phyloP scores from a whole-genome alignment of 53 echinoderm and acorn worm species.

The Patiria pectinifera region DNA sequence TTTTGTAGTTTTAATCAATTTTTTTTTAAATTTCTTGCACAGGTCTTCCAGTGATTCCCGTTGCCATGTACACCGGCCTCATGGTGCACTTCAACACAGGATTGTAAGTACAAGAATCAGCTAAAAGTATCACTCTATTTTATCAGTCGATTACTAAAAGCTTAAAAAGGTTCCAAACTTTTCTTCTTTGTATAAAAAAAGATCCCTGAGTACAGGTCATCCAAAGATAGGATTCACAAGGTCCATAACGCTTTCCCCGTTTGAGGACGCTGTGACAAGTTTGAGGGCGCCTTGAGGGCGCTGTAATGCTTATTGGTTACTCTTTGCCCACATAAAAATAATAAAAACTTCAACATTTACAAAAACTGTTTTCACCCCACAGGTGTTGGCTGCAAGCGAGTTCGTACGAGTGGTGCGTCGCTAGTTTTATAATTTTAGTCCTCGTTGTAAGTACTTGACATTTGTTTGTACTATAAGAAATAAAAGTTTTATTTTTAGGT shows the following conservation, averaged over 20 bases:
- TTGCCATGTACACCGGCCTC: slow-evolving; percentile 69
- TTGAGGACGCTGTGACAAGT: not conserved
- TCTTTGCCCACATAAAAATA: too few relatives aligned
- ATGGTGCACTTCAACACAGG: slow-evolving; percentile 53
- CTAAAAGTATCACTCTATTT: not conserved
- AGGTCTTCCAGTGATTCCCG: slow-evolving; percentile 82
- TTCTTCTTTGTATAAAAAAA: too few relatives aligned
- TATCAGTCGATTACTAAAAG: too few relatives aligned
- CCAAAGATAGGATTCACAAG: too few relatives aligned
- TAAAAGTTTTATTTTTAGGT: not conserved
- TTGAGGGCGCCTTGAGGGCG: too few relatives aligned
- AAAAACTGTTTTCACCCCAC: not conserved
- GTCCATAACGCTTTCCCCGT: not conserved
- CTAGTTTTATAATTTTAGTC: slow-evolving; percentile 85
- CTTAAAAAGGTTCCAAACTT: too few relatives aligned
- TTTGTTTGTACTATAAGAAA: not conserved
- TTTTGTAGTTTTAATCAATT: not conserved
- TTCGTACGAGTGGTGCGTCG: slow-evolving; percentile 80
- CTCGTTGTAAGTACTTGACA: slow-evolving; percentile 70
- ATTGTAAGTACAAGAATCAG: slow-evolving; percentile 64
- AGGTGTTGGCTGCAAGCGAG: slow-evolving; percentile 85
- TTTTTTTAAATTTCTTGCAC: not conserved
- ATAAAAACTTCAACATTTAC: not conserved
- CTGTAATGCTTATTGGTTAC: too few relatives aligned
- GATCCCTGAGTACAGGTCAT: too few relatives aligned